These are phyloP conservation scores for Diploptera punctata DNA, from an alignment of 2,888 invertebrate genomes.

Conservation along the genomic window DNA sequence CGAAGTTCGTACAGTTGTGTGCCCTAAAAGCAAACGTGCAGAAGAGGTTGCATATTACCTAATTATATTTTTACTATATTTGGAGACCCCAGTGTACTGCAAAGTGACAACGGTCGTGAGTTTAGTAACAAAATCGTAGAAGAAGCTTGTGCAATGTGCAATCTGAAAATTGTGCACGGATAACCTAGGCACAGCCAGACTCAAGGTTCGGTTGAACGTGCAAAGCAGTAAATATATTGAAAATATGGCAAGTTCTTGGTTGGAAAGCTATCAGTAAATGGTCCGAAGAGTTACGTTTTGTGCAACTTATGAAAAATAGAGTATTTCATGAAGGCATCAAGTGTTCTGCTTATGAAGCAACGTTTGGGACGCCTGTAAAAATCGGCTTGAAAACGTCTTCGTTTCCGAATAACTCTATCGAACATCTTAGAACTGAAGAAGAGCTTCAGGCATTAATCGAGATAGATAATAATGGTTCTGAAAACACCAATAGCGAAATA, in stretches of 20 bases:
- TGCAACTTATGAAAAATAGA: conserved; percentile 41
- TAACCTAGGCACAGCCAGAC: neutral
- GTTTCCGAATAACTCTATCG: too few relatives aligned
- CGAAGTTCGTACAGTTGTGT: neutral
- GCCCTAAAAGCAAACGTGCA: neutral
- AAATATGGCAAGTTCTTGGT: conserved; percentile 36
- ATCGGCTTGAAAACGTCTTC: conserved; percentile 36
- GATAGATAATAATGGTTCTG: too few relatives aligned
- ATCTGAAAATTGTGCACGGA: conserved; percentile 16
- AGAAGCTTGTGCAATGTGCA: conserved; percentile 9
- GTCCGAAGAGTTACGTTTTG: conserved; percentile 40
- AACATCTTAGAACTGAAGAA: too few relatives aligned
- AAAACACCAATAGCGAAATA: too few relatives aligned
- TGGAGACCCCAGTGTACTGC: neutral
- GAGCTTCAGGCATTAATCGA: too few relatives aligned
- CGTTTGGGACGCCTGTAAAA: conserved; percentile 40
- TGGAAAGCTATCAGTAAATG: conserved; percentile 36
- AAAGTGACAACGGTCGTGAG: too few relatives aligned
- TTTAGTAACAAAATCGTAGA: neutral
- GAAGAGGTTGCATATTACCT: conserved; percentile 4
- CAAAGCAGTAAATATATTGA: conserved; percentile 28
- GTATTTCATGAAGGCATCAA: conserved; percentile 39
- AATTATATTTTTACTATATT: neutral
- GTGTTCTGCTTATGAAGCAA: conserved; percentile 40
- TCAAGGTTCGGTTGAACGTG: conserved; percentile 10